Base-by-base conservation (phyloP, 2,888 invertebrate genomes). In the Euplexia lucipara region DNA sequence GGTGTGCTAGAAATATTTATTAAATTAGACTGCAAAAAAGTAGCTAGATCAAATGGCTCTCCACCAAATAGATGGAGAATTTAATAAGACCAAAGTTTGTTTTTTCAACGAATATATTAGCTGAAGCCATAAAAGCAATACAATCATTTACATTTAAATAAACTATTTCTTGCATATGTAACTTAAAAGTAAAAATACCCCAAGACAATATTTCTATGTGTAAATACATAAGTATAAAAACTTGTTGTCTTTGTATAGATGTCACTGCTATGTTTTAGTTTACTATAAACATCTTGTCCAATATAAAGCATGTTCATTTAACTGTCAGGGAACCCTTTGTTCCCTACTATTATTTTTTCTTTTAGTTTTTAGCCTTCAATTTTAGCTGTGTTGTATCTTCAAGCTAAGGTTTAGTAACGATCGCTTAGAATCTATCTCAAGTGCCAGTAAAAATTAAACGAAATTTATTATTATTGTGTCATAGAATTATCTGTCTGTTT, bases 261-360 rank as follows among this genome's bases (percentile, higher is more conserved):
- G 51, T 66, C 73, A 80, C 64, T 65, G 80, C 60, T 74, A 68
- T 70, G 65, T 67, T 70, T 67, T 78, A 75, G 68, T 76, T 70
- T 53, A 70, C 64, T 49, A 61, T 6, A 60, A 58, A 71, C 78
- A 64, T 75, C 35, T 59, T 59, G 48, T 75, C 65, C 41, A 22
- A 59, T 60, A 64, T 32, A 42, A 48, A 66, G 81, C 81, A 83
- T 83, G 79, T 78, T 73, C 70, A 63, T 70, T 83, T 70, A 51
- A 64, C 73, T 39, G 34, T 82, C 16, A 70, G 70, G 74, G 44
- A 77, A 39, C 57, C 66, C 30, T 60, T 49, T 32, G 56, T 63
- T 14, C 37, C 59, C 57, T 44, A 44, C 20, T 42, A 49, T 67
- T 62, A 37, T 56, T 32, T 67, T 32, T 65, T 58, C 34, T 60